Evolutionary conservation across 2,113 vertebrate species (phyloP), one percentile per base, ranked within the genome.

Genomic region (Poeciliopsis turrubarensis): DNA sequence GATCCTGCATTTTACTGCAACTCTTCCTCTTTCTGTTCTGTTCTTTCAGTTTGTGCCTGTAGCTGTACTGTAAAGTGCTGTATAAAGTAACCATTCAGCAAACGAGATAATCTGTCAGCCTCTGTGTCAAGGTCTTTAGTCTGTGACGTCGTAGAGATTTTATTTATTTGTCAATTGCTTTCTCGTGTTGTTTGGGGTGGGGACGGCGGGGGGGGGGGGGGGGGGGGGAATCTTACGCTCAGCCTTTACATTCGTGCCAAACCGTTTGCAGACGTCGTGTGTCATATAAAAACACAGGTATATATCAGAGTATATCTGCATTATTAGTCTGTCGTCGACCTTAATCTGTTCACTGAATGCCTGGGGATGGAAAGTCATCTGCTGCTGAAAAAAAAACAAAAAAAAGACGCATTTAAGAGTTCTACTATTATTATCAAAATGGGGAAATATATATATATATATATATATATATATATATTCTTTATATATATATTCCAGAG

Each of bases 181-280:
- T 41, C 11, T 44, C 41, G 39, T 25, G 26, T 44, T 39, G 15
- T 66, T 39, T 13, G 19, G 60, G 32, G 90, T 91, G 91, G 69
- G 75, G 75, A 62, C 7, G 7, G 32, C 1, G 19, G 62, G 32
- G 90, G 91, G 90, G 71, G 75, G 32, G 7, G 19, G 32, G 7
- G 19, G 62, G 32, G 90, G 91, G 90, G 71, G 75, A 72, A 70
- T 44, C 57, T 72, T 72, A 85, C 57, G 86, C 91, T 92, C 86
- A 91, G 90, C 92, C 89, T 94, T 94, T 93, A 89, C 84, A 93
- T 93, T 92, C 85, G 94, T 95, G 94, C 93, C 94, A 95, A 94
- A 94, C 87, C 85, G 89, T 92, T 91, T 89, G 92, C 91, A 76
- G 87, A 89, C 89, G 75, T 90, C 86, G 81, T 91, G 85, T 86